phyloP scores from a whole-genome alignment of 2,888 invertebrate genomes.

The Acleris laterana region DNA sequence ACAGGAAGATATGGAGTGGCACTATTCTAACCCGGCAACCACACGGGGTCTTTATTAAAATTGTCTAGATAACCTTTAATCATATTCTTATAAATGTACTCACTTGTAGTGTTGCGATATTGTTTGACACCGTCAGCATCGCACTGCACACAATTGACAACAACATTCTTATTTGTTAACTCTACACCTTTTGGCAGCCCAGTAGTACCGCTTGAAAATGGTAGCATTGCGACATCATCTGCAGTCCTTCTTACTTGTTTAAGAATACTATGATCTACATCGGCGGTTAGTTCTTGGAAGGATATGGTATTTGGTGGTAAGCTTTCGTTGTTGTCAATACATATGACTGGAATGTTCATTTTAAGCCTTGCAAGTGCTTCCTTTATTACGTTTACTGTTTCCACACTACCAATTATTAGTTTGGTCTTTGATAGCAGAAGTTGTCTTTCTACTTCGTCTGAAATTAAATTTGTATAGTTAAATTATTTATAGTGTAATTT shows the following conservation, averaged over 20 bases:
- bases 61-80: no score
- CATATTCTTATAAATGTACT: conserved; percentile 38
- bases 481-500: no score
- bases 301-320: conserved; percentile 83
- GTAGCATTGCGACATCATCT: conserved; percentile 86
- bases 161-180: conserved; percentile 84
- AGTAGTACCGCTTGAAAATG: conserved; percentile 94
- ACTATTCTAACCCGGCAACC: no score
- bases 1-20: no score
- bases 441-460: conserved; percentile 89
- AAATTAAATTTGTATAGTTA: conserved; percentile 44
- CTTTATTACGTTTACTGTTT: conserved; percentile 72
- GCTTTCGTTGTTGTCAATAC: conserved; percentile 47
- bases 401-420: conserved; percentile 83
- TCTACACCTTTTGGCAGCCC: conserved; percentile 91
- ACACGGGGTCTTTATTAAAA: no score
- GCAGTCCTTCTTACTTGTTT: conserved; percentile 62
- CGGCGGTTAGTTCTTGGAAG: conserved; percentile 83
- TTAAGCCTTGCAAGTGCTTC: conserved; percentile 74
- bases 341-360: conserved; percentile 78
- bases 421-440: conserved; percentile 84
- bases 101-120: conserved; percentile 64
- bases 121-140: conserved; percentile 53
- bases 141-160: conserved; percentile 70
- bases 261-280: conserved; percentile 77